phyloP scores from a whole-genome alignment of 2,113 vertebrate genomes.

The Grus americana region DNA sequence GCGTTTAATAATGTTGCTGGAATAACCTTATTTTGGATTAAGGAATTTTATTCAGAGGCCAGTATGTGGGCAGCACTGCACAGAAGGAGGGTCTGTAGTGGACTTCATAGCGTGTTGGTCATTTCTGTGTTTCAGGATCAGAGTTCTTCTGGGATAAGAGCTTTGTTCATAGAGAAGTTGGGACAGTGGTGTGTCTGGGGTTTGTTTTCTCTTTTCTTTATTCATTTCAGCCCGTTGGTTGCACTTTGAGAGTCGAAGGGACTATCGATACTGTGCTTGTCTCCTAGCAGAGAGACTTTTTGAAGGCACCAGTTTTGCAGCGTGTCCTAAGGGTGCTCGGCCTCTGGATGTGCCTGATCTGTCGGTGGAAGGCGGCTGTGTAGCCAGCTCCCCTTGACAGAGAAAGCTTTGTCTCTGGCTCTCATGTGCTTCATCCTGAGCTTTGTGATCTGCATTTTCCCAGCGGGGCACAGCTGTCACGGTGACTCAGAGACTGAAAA shows the following conservation, averaged over 20 bases:
- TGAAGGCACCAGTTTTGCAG: background rate
- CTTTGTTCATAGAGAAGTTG: background rate
- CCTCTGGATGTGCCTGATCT: background rate
- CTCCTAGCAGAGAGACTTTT: background rate
- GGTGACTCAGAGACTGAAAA: slow-evolving; percentile 29
- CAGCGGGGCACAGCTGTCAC: slow-evolving; percentile 50
- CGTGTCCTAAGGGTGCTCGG: background rate
- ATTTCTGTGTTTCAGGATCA: background rate
- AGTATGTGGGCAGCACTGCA: background rate
- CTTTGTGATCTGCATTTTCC: slow-evolving; percentile 29
- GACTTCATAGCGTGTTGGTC: background rate
- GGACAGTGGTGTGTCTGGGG: background rate
- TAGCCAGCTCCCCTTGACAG: background rate
- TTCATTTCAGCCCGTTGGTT: background rate
- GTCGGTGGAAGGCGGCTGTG: background rate
- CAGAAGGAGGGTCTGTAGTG: background rate
- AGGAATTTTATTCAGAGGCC: background rate
- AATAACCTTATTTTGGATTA: background rate
- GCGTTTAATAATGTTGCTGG: background rate
- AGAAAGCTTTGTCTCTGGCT: slow-evolving; percentile 10
- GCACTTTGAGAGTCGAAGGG: background rate
- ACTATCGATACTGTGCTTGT: background rate
- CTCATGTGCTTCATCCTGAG: slow-evolving; percentile 23
- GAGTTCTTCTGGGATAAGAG: background rate
- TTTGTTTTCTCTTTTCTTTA: background rate